These are phyloP conservation scores for Heteromyza rotundicornis DNA, from an alignment of 2,888 invertebrate genomes.

Conservation along the genomic window DNA sequence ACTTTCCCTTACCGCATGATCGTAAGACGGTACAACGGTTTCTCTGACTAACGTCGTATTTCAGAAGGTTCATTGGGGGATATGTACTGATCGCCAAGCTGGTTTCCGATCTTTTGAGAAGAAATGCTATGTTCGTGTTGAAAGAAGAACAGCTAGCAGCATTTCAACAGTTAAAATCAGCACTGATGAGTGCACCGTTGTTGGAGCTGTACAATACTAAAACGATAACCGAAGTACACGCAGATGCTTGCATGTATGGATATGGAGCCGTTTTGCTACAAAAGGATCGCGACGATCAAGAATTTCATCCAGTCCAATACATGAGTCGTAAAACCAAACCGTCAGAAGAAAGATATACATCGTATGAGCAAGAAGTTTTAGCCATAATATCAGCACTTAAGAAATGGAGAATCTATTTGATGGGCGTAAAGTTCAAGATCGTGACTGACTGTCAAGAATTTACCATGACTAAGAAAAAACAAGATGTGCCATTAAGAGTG, in stretches of 20 bases:
- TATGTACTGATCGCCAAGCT: background rate
- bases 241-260: slow-evolving; percentile 33
- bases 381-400: background rate
- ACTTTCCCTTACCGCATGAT: slow-evolving; percentile 16
- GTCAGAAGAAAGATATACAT: background rate
- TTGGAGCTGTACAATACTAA: slow-evolving; percentile 24
- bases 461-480: background rate
- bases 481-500: slow-evolving; percentile 25
- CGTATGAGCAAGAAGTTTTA: background rate
- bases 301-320: slow-evolving; percentile 21
- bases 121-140: background rate
- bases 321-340: background rate
- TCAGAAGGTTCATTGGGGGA: slow-evolving; percentile 9
- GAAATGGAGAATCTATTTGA: background rate
- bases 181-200: background rate
- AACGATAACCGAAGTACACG: slow-evolving; percentile 33
- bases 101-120: background rate
- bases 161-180: background rate
- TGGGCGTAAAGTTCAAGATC: background rate
- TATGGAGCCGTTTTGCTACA: slow-evolving; percentile 34
- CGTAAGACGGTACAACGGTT: slow-evolving; percentile 19
- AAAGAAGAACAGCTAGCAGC: background rate
- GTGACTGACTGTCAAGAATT: background rate
- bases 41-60: slow-evolving; percentile 19
- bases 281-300: slow-evolving; percentile 24